Base-by-base conservation (phyloP, 1,140 invertebrate species). In the Drosophila nigromelanica region DNA sequence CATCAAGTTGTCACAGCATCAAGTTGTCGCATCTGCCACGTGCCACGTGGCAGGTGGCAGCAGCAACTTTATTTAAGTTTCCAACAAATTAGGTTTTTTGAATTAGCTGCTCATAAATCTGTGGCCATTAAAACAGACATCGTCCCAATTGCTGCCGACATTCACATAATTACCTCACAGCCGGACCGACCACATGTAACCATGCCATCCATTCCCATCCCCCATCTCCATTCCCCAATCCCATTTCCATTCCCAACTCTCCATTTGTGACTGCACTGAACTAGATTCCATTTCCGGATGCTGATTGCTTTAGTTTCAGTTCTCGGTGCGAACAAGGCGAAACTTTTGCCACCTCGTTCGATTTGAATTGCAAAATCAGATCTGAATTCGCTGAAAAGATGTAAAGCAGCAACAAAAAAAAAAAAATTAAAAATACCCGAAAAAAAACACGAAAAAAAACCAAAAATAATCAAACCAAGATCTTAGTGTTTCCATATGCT, bases 71-170 rank as follows among this genome's bases (percentile, higher is more conserved):
- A 67, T 78, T 78, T 76, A 63, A 78, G 62, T 73, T 66, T 64
- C 55, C 60, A 81, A 76, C 82, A 86, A 87, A 86, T 86, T 86
- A 82, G 75, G 75, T 81, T 45, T 73, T 64, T 67, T 75, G 67
- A 78, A 76, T 87, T 87, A 87, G 78, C 75, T 82, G 82, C 82
- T 86, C 79, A 78, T 86, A 86, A 86, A 87, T 87, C 78, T 69
- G 63, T 21, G 71, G 66, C 64, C 70, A 59, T 86, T 67, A 78
- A 78, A 77, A 51, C 48, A 51, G 40, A 33, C 24, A 45, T 21
- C 51, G 51, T 54, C 37, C 35, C 55, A 45, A 15, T 43, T 30
- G 40, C 27, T 50, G 48, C 7, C 24, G 21, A 58, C 21, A 58
- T 30, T 54, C 33, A 54, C 12, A 39, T 54, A 54, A 54, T 54